Evolutionary conservation across 2,113 vertebrate genomes (phyloP).

Genomic region (Urocolius indicus): DNA sequence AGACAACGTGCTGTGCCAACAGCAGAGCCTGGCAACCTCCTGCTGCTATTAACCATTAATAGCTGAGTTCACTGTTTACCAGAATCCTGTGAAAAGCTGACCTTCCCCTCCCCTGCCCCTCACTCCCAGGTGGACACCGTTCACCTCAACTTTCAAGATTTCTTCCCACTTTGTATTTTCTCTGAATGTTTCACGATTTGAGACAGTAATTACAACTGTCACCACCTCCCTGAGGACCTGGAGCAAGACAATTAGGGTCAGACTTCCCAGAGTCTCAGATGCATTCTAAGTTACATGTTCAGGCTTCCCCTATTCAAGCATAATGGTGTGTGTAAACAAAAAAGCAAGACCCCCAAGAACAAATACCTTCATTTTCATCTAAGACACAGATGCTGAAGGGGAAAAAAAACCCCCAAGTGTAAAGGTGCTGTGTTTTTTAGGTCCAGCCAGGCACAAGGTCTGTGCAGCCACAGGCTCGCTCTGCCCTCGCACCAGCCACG

Average conservation of each 20-base stretch:
- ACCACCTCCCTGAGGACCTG: neutral
- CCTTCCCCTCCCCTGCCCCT: neutral
- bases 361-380: neutral
- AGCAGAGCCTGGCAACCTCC: neutral
- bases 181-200: neutral
- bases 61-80: neutral
- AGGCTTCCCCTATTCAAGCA: neutral
- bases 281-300: neutral
- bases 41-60: neutral
- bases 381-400: neutral
- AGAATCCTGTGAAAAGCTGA: neutral
- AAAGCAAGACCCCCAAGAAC: neutral
- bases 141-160: neutral
- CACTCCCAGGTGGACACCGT: neutral
- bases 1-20: fast-evolving
- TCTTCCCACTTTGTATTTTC: neutral
- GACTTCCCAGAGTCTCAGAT: neutral
- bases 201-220: neutral
- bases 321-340: neutral
- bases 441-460: no score
- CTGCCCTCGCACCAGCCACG: no score
- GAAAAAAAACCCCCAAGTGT: fast-evolving
- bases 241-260: neutral
- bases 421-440: neutral
- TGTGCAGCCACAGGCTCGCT: no score